phyloP scores from a whole-genome alignment of 2,113 vertebrate genomes.

The Nyctereutes procyonoides region DNA sequence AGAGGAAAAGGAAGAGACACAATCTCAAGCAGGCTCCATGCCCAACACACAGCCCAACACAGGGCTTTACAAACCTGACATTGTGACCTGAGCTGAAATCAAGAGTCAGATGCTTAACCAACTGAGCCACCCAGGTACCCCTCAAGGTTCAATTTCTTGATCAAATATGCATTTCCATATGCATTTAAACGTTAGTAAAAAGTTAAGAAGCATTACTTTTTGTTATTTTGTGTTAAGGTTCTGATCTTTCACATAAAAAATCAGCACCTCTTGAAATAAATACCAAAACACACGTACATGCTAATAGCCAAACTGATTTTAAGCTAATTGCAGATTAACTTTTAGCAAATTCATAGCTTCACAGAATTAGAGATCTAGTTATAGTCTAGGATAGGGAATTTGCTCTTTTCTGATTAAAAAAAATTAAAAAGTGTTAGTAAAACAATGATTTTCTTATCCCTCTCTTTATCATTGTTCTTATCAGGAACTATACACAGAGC shows the following conservation, averaged over 20 bases:
- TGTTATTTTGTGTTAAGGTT: background rate
- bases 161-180: background rate
- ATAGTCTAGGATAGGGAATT: background rate
- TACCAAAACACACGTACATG: background rate
- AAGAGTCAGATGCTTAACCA: background rate
- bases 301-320: constrained; percentile 43
- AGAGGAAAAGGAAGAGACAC: background rate
- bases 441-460: background rate
- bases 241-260: constrained; percentile 35
- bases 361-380: background rate
- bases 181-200: constrained; percentile 1
- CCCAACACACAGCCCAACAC: background rate
- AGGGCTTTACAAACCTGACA: background rate
- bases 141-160: background rate
- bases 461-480: background rate
- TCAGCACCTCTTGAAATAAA: background rate
- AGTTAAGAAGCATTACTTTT: constrained; percentile 15
- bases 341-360: constrained; percentile 16
- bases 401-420: constrained; percentile 7
- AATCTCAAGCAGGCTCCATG: background rate
- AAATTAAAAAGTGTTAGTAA: background rate
- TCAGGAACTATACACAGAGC: background rate
- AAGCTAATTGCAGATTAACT: constrained; percentile 20
- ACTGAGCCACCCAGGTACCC: background rate
- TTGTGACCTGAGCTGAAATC: background rate